A percentile compares a stretch with the other conserved stretches of the same genome.
phyloP scores from a whole-genome alignment of 2,797 vertebrate genomes.

The Epinephelus coioides region DNA sequence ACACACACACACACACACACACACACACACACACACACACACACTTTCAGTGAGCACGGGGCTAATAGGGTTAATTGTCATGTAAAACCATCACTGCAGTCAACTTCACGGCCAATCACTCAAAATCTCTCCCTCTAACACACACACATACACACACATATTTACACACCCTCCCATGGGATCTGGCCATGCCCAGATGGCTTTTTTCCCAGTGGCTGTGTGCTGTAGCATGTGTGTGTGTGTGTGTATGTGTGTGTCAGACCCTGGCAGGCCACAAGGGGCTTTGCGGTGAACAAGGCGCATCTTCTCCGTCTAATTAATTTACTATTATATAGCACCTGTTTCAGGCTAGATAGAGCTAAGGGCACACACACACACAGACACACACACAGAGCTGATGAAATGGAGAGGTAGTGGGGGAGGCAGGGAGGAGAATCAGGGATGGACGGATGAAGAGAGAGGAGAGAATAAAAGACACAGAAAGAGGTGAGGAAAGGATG shows the following conservation, averaged over 20 bases:
- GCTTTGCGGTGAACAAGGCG: constrained; percentile 94
- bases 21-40: neutral
- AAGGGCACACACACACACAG: constrained; percentile 60
- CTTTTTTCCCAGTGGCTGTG: constrained; percentile 88
- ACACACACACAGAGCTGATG: constrained; percentile 48
- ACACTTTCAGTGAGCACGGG: constrained; percentile 75
- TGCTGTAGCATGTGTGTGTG: constrained; percentile 19
- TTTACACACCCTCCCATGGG: constrained; percentile 87
- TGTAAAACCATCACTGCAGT: constrained; percentile 94
- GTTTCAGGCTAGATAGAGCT: constrained; percentile 97
- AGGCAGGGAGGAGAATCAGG: constrained; percentile 33
- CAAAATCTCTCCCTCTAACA: constrained; percentile 59
- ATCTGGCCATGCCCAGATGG: constrained; percentile 94
- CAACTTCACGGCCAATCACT: constrained; percentile 87
- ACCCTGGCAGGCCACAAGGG: constrained; percentile 92
- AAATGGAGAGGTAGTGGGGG: constrained; percentile 67
- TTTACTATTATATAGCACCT: constrained; percentile 99
- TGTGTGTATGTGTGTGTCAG: constrained; percentile 59
- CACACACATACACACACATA: constrained; percentile 37
- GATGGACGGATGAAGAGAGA: constrained; percentile 59
- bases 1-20: constrained; percentile 13
- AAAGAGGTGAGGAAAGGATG: constrained; percentile 45
- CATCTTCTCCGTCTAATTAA: constrained; percentile 99
- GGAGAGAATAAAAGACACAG: constrained; percentile 59
- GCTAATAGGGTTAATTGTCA: constrained; percentile 99